These are phyloP conservation scores for Lagodon rhomboides DNA, from an alignment of 2,797 vertebrate species.

Conservation along the genomic window DNA sequence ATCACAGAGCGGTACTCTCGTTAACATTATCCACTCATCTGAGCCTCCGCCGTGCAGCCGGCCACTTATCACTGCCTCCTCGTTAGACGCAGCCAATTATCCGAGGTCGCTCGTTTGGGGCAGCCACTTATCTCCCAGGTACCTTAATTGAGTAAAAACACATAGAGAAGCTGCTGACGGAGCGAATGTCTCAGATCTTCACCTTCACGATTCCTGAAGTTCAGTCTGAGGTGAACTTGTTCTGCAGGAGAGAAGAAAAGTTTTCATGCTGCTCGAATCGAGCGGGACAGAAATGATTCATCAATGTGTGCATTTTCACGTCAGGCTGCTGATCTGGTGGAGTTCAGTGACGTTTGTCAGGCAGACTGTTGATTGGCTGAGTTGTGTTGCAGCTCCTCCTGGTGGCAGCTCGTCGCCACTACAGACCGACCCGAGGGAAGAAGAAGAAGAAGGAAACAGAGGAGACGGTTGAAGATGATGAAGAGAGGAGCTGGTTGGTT, in stretches of 20 bases:
- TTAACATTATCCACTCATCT: slow-evolving; percentile 31
- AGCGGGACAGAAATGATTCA: neutral
- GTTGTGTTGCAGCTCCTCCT: slow-evolving; percentile 42
- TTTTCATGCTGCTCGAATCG: neutral
- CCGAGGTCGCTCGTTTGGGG: slow-evolving; percentile 29
- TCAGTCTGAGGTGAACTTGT: slow-evolving; percentile 7
- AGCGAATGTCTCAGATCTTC: slow-evolving; percentile 3
- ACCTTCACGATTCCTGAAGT: slow-evolving; percentile 21
- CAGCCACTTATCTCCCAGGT: slow-evolving; percentile 22
- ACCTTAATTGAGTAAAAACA: slow-evolving; percentile 18
- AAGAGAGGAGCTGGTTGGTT: no score
- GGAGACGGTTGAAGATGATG: neutral
- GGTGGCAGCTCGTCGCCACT: neutral
- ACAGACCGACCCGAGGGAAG: neutral
- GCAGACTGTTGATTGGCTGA: neutral
- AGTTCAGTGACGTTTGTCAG: neutral
- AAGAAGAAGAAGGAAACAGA: no score
- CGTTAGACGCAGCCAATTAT: slow-evolving; percentile 44
- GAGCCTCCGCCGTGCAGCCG: neutral
- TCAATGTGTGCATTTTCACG: neutral
- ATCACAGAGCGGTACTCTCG: slow-evolving; percentile 6
- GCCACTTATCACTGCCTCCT: slow-evolving; percentile 23
- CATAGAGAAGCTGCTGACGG: neutral
- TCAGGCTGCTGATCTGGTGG: neutral
- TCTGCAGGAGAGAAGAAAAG: neutral